Evolutionary conservation across 2,113 vertebrate species (phyloP).

Genomic region (Noctilio leporinus): DNA sequence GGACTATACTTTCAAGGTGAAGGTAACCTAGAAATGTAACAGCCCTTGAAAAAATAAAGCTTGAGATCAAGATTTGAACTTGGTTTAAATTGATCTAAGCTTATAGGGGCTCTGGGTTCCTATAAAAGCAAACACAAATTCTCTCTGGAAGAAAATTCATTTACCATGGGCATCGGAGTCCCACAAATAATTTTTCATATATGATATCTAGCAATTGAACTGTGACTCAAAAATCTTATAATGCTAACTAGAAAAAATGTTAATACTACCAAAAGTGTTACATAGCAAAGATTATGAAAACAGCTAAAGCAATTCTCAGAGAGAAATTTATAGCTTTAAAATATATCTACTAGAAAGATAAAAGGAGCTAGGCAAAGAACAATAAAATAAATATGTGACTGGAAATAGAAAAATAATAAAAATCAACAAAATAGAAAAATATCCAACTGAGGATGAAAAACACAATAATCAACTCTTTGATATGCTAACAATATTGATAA

Average conservation of each 20-base stretch:
- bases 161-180: background rate
- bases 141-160: background rate
- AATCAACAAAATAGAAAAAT: background rate
- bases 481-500: background rate
- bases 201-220: background rate
- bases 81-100: background rate
- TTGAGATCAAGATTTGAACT: background rate
- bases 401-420: background rate
- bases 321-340: background rate
- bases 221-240: background rate
- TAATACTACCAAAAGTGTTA: background rate
- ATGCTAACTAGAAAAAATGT: background rate
- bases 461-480: background rate
- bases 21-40: background rate
- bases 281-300: background rate
- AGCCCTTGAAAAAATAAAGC: background rate
- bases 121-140: background rate
- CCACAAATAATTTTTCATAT: background rate
- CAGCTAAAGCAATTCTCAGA: background rate
- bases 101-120: background rate
- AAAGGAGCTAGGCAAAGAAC: background rate
- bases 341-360: background rate
- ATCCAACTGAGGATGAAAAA: background rate
- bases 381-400: background rate
- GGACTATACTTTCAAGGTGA: background rate